phyloP scores from a whole-genome alignment of 2,113 vertebrate species.

The Stigmatopora argus region DNA sequence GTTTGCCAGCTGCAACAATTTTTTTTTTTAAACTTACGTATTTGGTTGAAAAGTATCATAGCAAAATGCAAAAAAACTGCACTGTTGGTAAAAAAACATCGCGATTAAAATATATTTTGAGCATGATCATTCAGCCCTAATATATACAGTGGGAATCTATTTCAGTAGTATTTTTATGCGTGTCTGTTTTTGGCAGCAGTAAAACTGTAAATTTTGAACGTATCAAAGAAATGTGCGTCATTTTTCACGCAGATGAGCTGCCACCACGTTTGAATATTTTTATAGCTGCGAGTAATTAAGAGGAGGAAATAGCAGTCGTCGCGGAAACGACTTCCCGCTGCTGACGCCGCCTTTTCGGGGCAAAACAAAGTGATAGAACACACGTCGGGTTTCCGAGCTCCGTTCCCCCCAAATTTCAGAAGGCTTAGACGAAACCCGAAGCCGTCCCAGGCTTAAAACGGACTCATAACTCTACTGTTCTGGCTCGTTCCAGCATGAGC shows the following conservation, averaged over 20 bases:
- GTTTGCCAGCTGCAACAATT: too few relatives aligned
- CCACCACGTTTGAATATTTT: neutral
- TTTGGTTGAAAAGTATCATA: too few relatives aligned
- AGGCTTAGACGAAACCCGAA: neutral
- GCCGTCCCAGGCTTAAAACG: neutral
- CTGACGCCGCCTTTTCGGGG: neutral
- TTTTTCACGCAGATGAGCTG: neutral
- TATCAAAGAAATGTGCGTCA: too few relatives aligned
- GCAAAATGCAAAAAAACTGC: too few relatives aligned
- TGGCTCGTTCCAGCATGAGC: constrained; percentile 2
- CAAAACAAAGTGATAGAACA: neutral
- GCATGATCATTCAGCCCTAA: too few relatives aligned
- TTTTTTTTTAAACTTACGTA: too few relatives aligned
- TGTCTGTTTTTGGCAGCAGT: too few relatives aligned
- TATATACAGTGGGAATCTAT: too few relatives aligned
- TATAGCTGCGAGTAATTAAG: neutral
- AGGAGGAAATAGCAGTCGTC: neutral
- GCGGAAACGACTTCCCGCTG: neutral
- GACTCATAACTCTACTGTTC: neutral
- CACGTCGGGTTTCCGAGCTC: neutral
- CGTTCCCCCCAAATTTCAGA: neutral
- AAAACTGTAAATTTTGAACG: too few relatives aligned
- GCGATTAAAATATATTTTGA: too few relatives aligned
- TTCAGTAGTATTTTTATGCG: too few relatives aligned
- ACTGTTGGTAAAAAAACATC: too few relatives aligned